phyloP scores from a whole-genome alignment of 2,888 invertebrate species.

The Ypsolopha sequella region DNA sequence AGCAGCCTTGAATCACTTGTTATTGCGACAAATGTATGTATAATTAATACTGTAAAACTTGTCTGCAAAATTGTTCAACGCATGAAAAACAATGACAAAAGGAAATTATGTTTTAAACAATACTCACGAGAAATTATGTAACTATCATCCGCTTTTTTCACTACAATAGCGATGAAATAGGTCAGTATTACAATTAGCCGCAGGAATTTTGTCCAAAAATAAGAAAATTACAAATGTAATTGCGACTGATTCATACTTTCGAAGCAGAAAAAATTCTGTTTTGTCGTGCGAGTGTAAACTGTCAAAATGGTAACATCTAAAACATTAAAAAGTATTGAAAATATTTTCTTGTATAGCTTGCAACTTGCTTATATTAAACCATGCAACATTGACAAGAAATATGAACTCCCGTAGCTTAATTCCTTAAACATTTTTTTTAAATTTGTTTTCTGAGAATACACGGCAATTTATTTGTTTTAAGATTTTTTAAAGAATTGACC shows the following conservation, averaged over 20 bases:
- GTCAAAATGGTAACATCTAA: slow-evolving; percentile 4
- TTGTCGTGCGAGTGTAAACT: slow-evolving; percentile 3
- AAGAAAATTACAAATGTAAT: slow-evolving; percentile 14
- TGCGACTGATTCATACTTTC: slow-evolving; percentile 43
- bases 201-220: background rate
- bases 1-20: slow-evolving; percentile 46
- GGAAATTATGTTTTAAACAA: slow-evolving; percentile 2
- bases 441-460: too few species aligned
- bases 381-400: too few species aligned
- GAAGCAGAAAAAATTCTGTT: slow-evolving; percentile 9
- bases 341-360: too few species aligned
- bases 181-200: background rate
- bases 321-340: background rate
- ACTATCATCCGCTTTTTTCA: background rate
- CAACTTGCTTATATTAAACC: too few species aligned
- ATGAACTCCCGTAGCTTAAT: too few species aligned
- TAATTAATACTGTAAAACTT: slow-evolving; percentile 31
- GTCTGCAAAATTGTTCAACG: slow-evolving; percentile 15
- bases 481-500: too few species aligned
- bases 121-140: slow-evolving; percentile 14
- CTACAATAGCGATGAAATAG: background rate
- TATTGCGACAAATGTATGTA: slow-evolving; percentile 22
- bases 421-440: too few species aligned
- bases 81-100: slow-evolving; percentile 5
- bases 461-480: too few species aligned